Evolutionary conservation across 1,140 invertebrate genomes (phyloP).

Genomic region (Procambarus virginalis): DNA sequence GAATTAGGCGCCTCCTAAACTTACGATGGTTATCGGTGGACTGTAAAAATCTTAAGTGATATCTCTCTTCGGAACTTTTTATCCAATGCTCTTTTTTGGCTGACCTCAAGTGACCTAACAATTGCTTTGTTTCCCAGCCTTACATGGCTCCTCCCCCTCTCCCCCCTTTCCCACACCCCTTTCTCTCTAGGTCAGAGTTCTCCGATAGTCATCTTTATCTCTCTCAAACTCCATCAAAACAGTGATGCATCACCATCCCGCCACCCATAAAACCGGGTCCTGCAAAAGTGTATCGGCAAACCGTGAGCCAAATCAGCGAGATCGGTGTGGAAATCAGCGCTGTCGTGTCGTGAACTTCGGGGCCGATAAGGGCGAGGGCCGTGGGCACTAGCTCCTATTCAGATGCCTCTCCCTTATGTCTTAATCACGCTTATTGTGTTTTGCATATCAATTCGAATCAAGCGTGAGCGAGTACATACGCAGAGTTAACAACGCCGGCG

Average conservation of each 20-base stretch:
- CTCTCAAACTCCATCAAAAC: constrained; percentile 63
- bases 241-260: constrained; percentile 63
- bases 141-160: constrained; percentile 26
- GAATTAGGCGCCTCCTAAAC: background rate
- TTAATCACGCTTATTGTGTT: constrained; percentile 68
- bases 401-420: constrained; percentile 59
- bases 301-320: constrained; percentile 58
- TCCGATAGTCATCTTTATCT: constrained; percentile 65
- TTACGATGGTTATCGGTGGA: background rate
- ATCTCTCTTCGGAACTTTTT: background rate
- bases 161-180: constrained; percentile 17
- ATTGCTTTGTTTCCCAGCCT: constrained; percentile 61
- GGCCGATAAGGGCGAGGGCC: constrained; percentile 49
- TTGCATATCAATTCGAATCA: constrained; percentile 63
- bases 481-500: constrained; percentile 42
- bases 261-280: constrained; percentile 53
- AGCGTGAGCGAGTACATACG: constrained; percentile 62
- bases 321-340: constrained; percentile 60
- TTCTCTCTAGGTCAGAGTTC: constrained; percentile 26
- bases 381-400: constrained; percentile 55
- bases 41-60: constrained; percentile 20
- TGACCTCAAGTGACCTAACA: constrained; percentile 52
- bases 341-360: constrained; percentile 65
- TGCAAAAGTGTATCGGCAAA: constrained; percentile 59
- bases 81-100: background rate